Evolutionary conservation across 1,140 invertebrate species (phyloP).

Genomic region (Rhagoletis pomonella): DNA sequence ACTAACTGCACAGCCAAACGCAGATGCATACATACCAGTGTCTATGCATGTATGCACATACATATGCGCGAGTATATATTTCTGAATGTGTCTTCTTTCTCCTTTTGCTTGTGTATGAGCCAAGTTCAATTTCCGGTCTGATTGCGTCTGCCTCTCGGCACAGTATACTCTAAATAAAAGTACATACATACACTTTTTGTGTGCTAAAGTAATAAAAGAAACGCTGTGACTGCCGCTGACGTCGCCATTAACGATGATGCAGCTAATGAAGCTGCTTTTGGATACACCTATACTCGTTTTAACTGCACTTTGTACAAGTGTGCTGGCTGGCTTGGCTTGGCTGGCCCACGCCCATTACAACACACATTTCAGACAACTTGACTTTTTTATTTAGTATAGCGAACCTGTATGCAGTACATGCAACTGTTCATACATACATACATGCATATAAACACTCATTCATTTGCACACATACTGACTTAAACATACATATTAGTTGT

Average conservation of each 20-base stretch:
- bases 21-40: not conserved
- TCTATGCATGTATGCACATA: not conserved
- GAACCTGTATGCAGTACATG: not conserved
- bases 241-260: slow-evolving; percentile 2
- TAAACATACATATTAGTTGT: not conserved
- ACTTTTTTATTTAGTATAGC: not conserved
- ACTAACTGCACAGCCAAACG: too few species aligned
- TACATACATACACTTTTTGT: not conserved
- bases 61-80: not conserved
- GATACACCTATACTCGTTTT: slow-evolving; percentile 35
- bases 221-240: not conserved
- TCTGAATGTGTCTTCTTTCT: not conserved
- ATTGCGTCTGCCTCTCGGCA: slow-evolving; percentile 62
- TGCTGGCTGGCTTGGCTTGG: not conserved
- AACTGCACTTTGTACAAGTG: slow-evolving; percentile 49
- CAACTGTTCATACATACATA: not conserved
- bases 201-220: slow-evolving; percentile 18
- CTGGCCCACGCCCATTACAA: slow-evolving; percentile 45
- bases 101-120: slow-evolving; percentile 61
- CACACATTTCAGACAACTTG: slow-evolving; percentile 25
- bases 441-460: too few species aligned
- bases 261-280: slow-evolving; percentile 44
- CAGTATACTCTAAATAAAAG: not conserved
- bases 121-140: slow-evolving; percentile 73
- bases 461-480: too few species aligned